Evolutionary conservation across 2,797 vertebrate genomes (phyloP), one percentile per base, ranked within the genome.

Genomic region (Hyperoplus immaculatus): DNA sequence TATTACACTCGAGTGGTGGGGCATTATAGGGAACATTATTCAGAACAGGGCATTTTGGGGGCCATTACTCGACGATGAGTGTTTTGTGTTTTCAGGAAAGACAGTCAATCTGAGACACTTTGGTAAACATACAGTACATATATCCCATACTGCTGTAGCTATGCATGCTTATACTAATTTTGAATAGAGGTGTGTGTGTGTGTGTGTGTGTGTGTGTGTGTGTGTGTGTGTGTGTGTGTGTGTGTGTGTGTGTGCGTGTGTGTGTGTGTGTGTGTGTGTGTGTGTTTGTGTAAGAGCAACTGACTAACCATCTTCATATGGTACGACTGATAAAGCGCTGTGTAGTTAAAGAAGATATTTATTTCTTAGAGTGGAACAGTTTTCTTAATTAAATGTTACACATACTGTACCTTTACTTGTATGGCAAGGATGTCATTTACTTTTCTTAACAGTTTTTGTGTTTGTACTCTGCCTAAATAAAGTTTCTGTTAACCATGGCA

Each of bases 381-480:
- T 86, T 74, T 72, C 57, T 81, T 66, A 60, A 78, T 59, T 50
- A n/a, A 54, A 67, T 77, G 3, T 46, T 6, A 60, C 18, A 51
- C 14, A 45, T 53, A 16, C 29, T 29, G 29, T 29, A 29, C 29
- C 18, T 38, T 50, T 21, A 54, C 8, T 55, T 6, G 3, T 65
- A 80, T 79, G 72, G 64, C 55, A 80, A 16, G 1, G 61, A 65
- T 41, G 39, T 43, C 8, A 53, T 71, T 72, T n/a, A 45, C 53
- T n/a, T 42, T 4, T 57, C 14, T 81, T 82, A 78, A n/a, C 16
- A 64, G 72, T 74, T 76, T 80, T 77, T 73, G 62, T 88, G 76
- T 83, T 75, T 85, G 61, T 77, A 71, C 8, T 63, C 45, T 57
- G n/a, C 66, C 51, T 53, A 29, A 93, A 90, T 91, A 90, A 90